A percentile compares a stretch with the other conserved stretches of the same genome.
phyloP scores from a whole-genome alignment of 2,113 vertebrate species.

The Perca flavescens region DNA sequence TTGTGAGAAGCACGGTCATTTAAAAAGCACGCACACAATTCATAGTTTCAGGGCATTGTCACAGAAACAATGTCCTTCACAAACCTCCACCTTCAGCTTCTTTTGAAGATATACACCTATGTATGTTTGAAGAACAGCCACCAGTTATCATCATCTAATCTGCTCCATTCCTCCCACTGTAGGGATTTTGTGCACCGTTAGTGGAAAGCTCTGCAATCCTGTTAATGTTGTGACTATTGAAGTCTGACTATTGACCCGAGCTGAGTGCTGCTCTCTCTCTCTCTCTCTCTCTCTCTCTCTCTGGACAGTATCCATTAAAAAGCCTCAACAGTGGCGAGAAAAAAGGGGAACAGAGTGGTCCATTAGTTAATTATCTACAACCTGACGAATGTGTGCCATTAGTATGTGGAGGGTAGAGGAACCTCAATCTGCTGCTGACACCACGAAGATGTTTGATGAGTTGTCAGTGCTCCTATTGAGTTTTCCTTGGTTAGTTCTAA shows the following conservation, averaged over 20 bases:
- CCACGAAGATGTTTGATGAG: conserved; percentile 18
- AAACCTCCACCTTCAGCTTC: conserved; percentile 11
- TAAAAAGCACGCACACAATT: background rate
- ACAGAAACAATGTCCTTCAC: background rate
- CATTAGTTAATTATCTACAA: conserved; percentile 72
- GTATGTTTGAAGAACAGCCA: background rate
- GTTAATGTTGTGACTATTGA: conserved; percentile 37
- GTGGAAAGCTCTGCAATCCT: conserved; percentile 16
- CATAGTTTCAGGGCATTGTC: conserved; percentile 3
- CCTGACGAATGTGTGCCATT: conserved; percentile 35
- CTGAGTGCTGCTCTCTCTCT: conserved; percentile 34
- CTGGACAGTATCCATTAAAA: conserved; percentile 34
- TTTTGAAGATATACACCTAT: background rate
- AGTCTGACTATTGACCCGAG: conserved; percentile 37
- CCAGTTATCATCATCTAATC: conserved; percentile 4
- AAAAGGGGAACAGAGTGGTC: conserved; percentile 20
- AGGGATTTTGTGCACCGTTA: background rate
- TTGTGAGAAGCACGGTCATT: background rate
- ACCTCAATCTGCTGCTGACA: conserved; percentile 33
- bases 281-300: conserved; percentile 8
- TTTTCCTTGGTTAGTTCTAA: conserved; percentile 5
- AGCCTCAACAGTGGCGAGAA: background rate
- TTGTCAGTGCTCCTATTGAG: background rate
- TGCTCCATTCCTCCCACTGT: background rate
- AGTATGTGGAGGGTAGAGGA: conserved; percentile 2